Evolutionary conservation across 1,140 invertebrate genomes (phyloP), one percentile per base, ranked within the genome.

Genomic region (Dinothrombium tinctorium): DNA sequence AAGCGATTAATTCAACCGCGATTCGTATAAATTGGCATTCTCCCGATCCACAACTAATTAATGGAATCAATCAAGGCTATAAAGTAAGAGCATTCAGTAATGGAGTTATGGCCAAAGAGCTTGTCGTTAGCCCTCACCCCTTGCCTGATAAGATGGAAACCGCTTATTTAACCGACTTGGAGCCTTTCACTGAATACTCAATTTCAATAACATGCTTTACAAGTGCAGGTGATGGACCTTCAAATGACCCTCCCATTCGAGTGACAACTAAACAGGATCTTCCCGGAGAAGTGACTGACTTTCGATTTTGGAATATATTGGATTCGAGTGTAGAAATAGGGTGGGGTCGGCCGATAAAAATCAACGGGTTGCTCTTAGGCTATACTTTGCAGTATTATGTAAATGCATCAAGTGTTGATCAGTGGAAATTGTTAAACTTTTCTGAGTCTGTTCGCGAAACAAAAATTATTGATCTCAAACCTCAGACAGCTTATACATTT

Each of bases 21-120:
- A 60, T 82, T 3, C 63, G 67, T 43, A 74, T 87, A 1, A 74
- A 66, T 61, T 89, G 83, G 83, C 76, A 71, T 22, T 81, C 83
- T 2, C 83, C 89, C 3, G 79, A 90, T 65, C 84, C 86, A 0
- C 84, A 94, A 52, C 82, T 89, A 59, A 92, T 99, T 31, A 96
- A 96, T 57, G 92, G 92, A 22, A 87, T 95, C 14, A 96, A 95
- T 67, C 84, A 92, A 58, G 92, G 90, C 6, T 96, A 95, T 52
- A 95, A 90, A 61, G n/a, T 48, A 11, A 28, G 33, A 20, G 43
- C 43, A 14, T n/a, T 29, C n/a, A 36, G 21, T 6, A 37, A 45
- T 33, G 33, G 14, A 8, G 29, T 25, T 9, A 7, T n/a, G 5
- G 22, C 26, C 5, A 35, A 40, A 17, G 47, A 48, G 28, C 33